Percentiles rank a stretch among this genome's conserved stretches.
These are phyloP conservation scores for Sternotherus odoratus DNA, from an alignment of 2,797 vertebrate genomes.

Conservation along the genomic window DNA sequence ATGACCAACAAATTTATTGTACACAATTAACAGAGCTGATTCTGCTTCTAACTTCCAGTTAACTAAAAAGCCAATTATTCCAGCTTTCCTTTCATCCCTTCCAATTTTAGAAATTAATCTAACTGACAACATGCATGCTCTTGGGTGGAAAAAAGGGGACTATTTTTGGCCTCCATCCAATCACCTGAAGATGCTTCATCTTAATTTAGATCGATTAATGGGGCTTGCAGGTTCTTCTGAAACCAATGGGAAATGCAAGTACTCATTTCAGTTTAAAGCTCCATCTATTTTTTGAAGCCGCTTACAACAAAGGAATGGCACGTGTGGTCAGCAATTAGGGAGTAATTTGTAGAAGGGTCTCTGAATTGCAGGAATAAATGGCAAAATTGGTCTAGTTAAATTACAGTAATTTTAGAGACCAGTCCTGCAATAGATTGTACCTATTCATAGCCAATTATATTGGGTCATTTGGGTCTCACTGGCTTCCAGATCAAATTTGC, in stretches of 20 bases:
- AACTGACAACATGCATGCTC: neutral
- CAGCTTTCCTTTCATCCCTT: neutral
- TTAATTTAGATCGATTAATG: slow-evolving; percentile 8
- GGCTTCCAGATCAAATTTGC: neutral
- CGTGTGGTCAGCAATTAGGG: neutral
- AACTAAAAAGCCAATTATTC: neutral
- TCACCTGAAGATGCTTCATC: neutral
- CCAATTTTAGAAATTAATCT: neutral
- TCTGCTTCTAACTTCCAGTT: neutral
- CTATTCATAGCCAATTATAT: neutral
- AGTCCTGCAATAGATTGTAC: neutral
- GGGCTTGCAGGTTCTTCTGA: neutral
- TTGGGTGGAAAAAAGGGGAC: neutral
- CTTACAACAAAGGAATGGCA: neutral
- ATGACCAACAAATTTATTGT: neutral
- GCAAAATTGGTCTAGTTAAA: neutral
- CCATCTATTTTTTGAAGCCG: neutral
- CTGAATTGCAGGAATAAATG: neutral
- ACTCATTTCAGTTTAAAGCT: neutral
- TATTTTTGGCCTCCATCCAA: neutral
- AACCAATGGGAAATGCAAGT: slow-evolving; percentile 15
- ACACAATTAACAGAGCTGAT: neutral
- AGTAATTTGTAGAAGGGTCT: neutral
- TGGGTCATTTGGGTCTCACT: accelerated
- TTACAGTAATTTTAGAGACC: neutral